Conservation (phyloP, 2,888 invertebrate species). For the Chymomyza caudatula region DNA sequence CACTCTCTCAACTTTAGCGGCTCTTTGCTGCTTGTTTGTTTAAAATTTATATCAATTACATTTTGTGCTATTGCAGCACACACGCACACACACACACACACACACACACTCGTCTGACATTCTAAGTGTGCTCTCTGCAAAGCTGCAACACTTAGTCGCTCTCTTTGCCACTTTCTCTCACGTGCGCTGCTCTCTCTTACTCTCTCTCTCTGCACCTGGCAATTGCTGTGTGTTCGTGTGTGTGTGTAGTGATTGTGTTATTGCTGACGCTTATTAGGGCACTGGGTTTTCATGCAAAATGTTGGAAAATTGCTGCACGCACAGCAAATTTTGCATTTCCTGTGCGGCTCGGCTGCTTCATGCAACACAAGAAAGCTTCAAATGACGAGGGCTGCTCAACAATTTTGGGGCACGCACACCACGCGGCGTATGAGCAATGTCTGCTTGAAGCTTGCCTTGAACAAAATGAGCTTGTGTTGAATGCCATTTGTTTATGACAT, state of each 20-base stretch:
- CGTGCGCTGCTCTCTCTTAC: neutral
- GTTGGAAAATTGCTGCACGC: constrained; percentile 60
- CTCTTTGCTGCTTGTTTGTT: neutral
- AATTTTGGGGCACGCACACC: constrained; percentile 8
- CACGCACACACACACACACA: too few relatives aligned
- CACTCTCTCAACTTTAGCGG: neutral
- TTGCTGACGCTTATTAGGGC: constrained; percentile 66
- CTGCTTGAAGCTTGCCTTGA: constrained; percentile 43
- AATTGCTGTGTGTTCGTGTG: constrained; percentile 5
- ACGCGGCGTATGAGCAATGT: constrained; percentile 5
- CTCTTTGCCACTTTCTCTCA: neutral
- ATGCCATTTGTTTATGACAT: constrained; percentile 60
- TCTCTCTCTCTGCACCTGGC: constrained; percentile 15
- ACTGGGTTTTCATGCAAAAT: constrained; percentile 71
- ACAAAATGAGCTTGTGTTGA: constrained; percentile 45
- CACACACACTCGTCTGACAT: too few relatives aligned
- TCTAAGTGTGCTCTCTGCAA: neutral
- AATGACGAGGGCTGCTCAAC: neutral
- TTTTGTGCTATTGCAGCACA: too few relatives aligned
- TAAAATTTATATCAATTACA: neutral
- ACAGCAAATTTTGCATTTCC: constrained; percentile 6
- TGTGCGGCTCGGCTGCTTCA: neutral
- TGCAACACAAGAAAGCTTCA: neutral
- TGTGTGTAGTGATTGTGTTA: constrained; percentile 9
- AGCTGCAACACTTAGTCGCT: neutral